Evolutionary conservation across 2,797 vertebrate species (phyloP).

Genomic region (Alfaro cultratus): DNA sequence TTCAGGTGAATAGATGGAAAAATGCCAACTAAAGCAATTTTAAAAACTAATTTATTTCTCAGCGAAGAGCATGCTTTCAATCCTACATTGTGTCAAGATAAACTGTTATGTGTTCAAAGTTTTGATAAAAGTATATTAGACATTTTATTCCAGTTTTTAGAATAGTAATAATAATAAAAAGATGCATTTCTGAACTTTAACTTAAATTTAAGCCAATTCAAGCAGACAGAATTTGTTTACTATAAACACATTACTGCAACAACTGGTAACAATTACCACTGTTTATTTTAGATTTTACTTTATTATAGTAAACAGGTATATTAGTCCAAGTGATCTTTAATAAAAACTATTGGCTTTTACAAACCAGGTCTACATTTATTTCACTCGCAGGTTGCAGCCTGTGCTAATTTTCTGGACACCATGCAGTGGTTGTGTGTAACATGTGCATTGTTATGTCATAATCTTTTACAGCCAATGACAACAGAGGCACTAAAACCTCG

Average conservation of each 20-base stretch:
- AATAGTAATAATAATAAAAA: background rate
- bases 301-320: background rate
- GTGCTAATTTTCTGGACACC: constrained; percentile 42
- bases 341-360: background rate
- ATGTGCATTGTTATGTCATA: constrained; percentile 46
- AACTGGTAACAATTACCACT: background rate
- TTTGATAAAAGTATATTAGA: background rate
- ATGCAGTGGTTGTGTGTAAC: constrained; percentile 32
- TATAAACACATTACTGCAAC: background rate
- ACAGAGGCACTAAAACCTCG: constrained; percentile 7
- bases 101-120: background rate
- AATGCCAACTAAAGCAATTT: background rate
- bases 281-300: background rate
- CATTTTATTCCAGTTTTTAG: background rate
- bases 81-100: background rate
- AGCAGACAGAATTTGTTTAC: background rate
- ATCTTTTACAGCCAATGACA: constrained; percentile 26
- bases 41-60: background rate
- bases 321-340: background rate
- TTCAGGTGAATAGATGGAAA: constrained; percentile 5
- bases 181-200: background rate
- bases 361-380: constrained; percentile 16
- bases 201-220: background rate
- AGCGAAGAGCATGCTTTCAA: background rate
- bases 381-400: constrained; percentile 22